Evolutionary conservation across 2,113 vertebrate species (phyloP).

Genomic region (Hippocampus barbouri): DNA sequence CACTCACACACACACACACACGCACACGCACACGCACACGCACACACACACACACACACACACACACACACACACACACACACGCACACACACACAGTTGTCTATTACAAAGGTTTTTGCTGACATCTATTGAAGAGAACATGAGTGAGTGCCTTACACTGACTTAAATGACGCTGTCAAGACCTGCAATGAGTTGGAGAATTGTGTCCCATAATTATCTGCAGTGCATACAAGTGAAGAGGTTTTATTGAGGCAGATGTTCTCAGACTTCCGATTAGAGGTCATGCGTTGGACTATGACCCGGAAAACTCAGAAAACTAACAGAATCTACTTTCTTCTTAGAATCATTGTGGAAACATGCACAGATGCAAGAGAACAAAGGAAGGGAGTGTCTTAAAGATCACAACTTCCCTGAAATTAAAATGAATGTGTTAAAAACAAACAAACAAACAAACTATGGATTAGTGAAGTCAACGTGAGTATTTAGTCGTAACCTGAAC

Average conservation of each 20-base stretch:
- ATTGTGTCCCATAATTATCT: constrained; percentile 18
- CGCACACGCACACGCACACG: constrained; percentile 23
- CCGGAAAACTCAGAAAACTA: not conserved
- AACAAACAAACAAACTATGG: not conserved
- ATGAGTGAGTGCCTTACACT: constrained; percentile 12
- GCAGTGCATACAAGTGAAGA: constrained; percentile 21
- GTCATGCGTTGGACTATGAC: not conserved
- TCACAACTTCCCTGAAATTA: not conserved
- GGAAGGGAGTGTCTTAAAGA: not conserved
- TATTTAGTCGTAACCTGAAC: too few relatives aligned
- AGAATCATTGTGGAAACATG: not conserved
- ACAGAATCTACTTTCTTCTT: not conserved
- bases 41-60: constrained; percentile 15
- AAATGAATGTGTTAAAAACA: not conserved
- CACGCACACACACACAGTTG: constrained; percentile 37
- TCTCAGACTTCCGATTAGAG: not conserved
- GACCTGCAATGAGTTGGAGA: not conserved
- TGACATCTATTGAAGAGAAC: constrained; percentile 20
- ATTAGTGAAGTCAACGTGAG: too few relatives aligned
- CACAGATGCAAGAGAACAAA: not conserved
- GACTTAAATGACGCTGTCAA: constrained; percentile 8
- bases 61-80: constrained; percentile 5
- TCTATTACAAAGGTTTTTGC: constrained; percentile 15
- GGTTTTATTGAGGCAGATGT: constrained; percentile 33
- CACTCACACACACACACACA: not conserved